Conservation (phyloP, 2,888 invertebrate species). For the Oscheius sp. region DNA sequence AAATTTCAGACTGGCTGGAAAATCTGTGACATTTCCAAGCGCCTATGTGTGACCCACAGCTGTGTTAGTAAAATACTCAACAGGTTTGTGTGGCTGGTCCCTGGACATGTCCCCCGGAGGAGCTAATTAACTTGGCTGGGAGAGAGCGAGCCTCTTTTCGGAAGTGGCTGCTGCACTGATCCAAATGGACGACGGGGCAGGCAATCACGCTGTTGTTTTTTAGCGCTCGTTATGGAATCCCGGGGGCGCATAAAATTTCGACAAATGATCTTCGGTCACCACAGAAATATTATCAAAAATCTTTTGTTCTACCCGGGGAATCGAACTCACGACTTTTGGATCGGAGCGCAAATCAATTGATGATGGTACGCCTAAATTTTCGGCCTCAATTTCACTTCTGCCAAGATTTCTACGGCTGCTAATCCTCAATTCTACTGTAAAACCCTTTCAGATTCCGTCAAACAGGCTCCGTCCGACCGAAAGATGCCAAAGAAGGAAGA, state of each 20-base stretch:
- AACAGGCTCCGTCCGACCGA: slow-evolving; percentile 71
- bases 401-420: neutral
- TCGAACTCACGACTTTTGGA: too few species aligned
- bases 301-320: too few species aligned
- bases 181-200: too few species aligned
- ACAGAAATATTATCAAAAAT: too few species aligned
- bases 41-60: slow-evolving; percentile 70
- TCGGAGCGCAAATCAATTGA: too few species aligned
- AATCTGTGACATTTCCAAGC: slow-evolving; percentile 72
- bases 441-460: slow-evolving; percentile 63
- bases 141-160: neutral
- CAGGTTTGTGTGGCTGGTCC: slow-evolving; percentile 55
- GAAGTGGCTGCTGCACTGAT: neutral
- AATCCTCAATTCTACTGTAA: neutral
- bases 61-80: slow-evolving; percentile 72
- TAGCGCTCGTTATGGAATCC: too few species aligned
- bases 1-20: slow-evolving; percentile 66
- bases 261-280: too few species aligned
- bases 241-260: too few species aligned
- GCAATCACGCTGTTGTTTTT: neutral
- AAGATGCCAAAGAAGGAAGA: slow-evolving; percentile 72
- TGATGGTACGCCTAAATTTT: too few species aligned
- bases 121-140: slow-evolving; percentile 4
- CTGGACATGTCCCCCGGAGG: neutral
- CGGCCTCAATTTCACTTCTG: neutral